Evolutionary conservation across 2,113 vertebrate species (phyloP).

Genomic region (Anhinga anhinga): DNA sequence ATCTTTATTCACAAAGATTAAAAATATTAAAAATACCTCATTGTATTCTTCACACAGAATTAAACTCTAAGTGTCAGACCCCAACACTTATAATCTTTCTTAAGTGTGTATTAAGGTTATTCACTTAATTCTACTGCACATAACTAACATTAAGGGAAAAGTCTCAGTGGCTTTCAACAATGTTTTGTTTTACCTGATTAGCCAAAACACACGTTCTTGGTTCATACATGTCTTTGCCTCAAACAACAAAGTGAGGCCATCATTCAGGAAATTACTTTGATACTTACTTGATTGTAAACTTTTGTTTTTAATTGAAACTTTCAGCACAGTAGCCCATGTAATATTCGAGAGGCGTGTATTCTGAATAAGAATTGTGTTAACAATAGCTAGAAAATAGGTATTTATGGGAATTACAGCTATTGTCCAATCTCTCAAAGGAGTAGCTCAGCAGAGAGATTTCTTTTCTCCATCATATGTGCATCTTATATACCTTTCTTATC

Average conservation of each 20-base stretch:
- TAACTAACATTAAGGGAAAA: background rate
- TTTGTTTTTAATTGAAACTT: background rate
- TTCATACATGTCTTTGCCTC: background rate
- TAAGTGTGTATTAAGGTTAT: background rate
- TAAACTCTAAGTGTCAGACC: background rate
- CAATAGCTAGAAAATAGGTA: background rate
- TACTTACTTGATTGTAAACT: background rate
- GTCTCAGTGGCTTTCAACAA: background rate
- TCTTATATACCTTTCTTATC: background rate
- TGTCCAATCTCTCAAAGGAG: background rate
- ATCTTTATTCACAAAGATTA: background rate
- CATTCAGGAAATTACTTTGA: background rate
- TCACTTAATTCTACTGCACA: background rate
- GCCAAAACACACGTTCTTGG: rapidly evolving
- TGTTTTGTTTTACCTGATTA: background rate
- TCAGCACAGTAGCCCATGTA: background rate
- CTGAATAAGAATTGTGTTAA: background rate
- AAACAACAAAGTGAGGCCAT: background rate
- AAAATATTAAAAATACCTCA: background rate
- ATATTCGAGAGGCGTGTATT: background rate
- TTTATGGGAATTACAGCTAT: background rate
- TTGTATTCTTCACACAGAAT: background rate
- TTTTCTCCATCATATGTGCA: background rate
- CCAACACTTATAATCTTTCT: background rate
- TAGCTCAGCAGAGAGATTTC: background rate